phyloP scores from a whole-genome alignment of 2,113 vertebrate genomes.

The Nyctibius bracteatus region DNA sequence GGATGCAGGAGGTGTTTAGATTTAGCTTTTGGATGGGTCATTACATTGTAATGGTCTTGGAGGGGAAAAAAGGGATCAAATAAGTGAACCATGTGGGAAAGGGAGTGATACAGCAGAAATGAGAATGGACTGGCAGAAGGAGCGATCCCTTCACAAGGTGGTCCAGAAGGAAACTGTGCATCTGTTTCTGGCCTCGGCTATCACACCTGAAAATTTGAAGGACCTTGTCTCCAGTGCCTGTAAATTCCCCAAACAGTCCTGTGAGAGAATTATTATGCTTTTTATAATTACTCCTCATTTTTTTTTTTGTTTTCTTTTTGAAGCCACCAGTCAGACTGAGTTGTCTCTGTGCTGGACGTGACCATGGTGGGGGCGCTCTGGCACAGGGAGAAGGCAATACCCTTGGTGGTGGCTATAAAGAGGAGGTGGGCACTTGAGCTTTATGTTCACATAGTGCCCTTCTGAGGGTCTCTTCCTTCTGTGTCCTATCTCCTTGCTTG shows the following conservation, averaged over 20 bases:
- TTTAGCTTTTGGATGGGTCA: neutral
- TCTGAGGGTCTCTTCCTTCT: neutral
- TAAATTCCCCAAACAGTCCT: neutral
- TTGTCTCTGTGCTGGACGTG: neutral
- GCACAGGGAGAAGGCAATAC: neutral
- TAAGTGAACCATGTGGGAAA: neutral
- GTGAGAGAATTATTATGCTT: neutral
- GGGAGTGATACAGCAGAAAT: accelerated
- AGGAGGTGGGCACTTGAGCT: neutral
- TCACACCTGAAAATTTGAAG: neutral
- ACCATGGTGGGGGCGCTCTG: accelerated
- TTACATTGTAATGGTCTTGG: neutral
- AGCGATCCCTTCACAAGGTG: neutral
- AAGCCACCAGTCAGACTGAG: neutral
- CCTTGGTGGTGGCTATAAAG: neutral
- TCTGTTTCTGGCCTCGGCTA: neutral
- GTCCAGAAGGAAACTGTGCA: neutral
- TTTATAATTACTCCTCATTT: neutral
- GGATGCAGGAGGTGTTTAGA: neutral
- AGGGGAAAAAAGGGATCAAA: neutral
- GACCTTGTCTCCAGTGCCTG: neutral
- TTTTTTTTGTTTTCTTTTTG: neutral
- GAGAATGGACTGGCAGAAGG: neutral
- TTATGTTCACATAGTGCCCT: neutral
- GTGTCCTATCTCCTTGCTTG: neutral